These are phyloP conservation scores for Antheraea yamamai DNA, from an alignment of 2,888 invertebrate genomes.

Conservation along the genomic window DNA sequence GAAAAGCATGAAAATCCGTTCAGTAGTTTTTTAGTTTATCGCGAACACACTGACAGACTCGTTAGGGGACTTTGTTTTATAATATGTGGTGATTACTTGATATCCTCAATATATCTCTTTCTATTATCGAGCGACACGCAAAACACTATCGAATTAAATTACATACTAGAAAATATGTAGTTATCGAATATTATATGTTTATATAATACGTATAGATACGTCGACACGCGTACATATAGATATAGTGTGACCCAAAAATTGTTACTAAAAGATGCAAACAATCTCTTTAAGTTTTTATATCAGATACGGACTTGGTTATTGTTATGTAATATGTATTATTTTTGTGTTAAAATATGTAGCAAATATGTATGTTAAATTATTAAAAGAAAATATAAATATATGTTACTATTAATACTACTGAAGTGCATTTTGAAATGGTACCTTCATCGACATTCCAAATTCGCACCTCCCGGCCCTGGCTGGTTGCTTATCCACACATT, in stretches of 20 bases:
- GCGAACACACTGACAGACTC: too few species aligned
- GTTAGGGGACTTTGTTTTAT: neutral
- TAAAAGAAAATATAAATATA: too few species aligned
- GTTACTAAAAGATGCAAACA: slow-evolving; percentile 79
- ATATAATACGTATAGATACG: slow-evolving; percentile 23
- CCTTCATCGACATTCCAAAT: too few species aligned
- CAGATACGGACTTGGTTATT: slow-evolving; percentile 53
- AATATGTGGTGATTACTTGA: neutral
- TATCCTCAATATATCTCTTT: neutral
- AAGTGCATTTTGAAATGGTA: too few species aligned
- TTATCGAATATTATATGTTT: slow-evolving; percentile 6
- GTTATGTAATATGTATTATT: slow-evolving; percentile 17
- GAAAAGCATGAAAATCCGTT: too few species aligned
- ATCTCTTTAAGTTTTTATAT: slow-evolving; percentile 73
- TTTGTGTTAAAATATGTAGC: neutral
- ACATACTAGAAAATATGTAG: slow-evolving; percentile 12
- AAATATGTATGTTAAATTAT: neutral
- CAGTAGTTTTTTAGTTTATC: too few species aligned
- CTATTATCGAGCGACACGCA: neutral
- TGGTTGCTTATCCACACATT: too few species aligned
- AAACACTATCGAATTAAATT: neutral
- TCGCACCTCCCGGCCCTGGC: too few species aligned
- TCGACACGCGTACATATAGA: slow-evolving; percentile 44
- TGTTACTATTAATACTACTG: too few species aligned
- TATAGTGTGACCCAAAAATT: slow-evolving; percentile 73